Base-by-base conservation (phyloP, 2,888 invertebrate genomes). In the Crocallis elinguaria region DNA sequence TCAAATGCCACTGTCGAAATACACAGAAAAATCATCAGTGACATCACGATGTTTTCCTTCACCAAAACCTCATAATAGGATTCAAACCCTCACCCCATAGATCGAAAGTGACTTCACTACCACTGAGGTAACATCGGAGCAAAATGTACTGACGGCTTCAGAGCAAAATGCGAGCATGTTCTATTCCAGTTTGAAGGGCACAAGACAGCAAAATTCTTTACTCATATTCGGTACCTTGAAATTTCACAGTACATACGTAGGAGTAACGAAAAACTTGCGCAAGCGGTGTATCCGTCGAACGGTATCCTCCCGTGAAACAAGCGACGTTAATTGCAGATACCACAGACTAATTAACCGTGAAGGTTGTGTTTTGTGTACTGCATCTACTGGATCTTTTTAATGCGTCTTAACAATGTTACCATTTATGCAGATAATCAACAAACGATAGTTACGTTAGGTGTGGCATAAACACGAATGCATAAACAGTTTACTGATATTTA, bases 321-420 rank as follows among this genome's bases (percentile, higher is more conserved):
- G 68, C 72, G 76, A 77, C 60, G 77, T 73, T 84, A 82, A 84
- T 84, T 82, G 73, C 72, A 70, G 76, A 79, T 82, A 76, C 76
- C 78, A 74, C 71, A 62, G 69, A 76, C 79, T 80, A 86, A 86
- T 85, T 80, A 83, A 74, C 71, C 81, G 66, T 77, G 86, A 87
- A 87, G 86, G 87, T 60, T 77, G 62, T 57, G 57, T 54, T 59
- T 53, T 56, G 49, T 58, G 19, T 57, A 13, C 53, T 42, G 41
- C 46, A 36, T 49, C 45, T 46, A 30, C 23, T 36, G 29, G 41
- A 23, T 21, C 36, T 16, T 39, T 29, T 17, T 1, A 29, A 23
- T 44, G 44, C 32, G 43, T 51, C 37, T 46, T 45, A n/a, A n/a
- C n/a, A n/a, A n/a, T n/a, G n/a, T 39, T 50, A 37, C 46, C 19